Base-by-base conservation (phyloP, 2,797 vertebrate species). In the Xerus rutilus region DNA sequence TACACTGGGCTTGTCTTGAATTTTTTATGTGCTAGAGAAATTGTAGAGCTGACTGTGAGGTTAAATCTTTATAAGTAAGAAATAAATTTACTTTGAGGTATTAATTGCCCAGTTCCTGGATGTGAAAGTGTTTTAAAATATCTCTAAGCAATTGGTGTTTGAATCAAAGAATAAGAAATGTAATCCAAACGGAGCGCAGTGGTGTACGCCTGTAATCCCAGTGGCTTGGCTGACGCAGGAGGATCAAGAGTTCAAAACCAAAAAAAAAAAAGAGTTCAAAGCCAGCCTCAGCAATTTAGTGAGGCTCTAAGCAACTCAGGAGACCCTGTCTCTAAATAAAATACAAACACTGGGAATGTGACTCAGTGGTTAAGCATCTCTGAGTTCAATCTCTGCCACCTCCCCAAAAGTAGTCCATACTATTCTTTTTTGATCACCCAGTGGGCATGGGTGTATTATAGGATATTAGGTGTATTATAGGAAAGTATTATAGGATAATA, bases 151-250 rank as follows among this genome's bases (percentile, higher is more conserved):
- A 32, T 87, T 59, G 69, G 5, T 52, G 23, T 96, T 86, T 49
- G 47, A 89, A 86, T 86, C 47, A 93, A 94, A 90, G 76, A 90
- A 20, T 86, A 65, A 95, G 78, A 89, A 84, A 45, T 93, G 18
- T 85, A 70, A 69, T 93, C 83, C 43, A 7, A 57, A 6, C 54
- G 21, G 54, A 20, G 54, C 20, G 7, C 6, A 2, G 18, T 57
- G 54, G 54, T 20, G 7, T 20, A 20, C 7, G 7, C 54, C 54
- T 57, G 18, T 57, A 57, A 57, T 57, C 54, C 54, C 20, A 2
- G 20, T 57, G 54, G 54, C 7, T 57, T 57, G 54, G 6, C 54
- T 57, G 54, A 57, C 18, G 54, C 18, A 57, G 54, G 54, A 57
- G 54, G 18, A 20, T 57, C 54, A 57, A 57, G 18, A 21, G 18